A percentile compares a stretch with the other conserved stretches of the same genome.
phyloP scores from a whole-genome alignment of 2,113 vertebrate species.

The Antigone vipio region DNA sequence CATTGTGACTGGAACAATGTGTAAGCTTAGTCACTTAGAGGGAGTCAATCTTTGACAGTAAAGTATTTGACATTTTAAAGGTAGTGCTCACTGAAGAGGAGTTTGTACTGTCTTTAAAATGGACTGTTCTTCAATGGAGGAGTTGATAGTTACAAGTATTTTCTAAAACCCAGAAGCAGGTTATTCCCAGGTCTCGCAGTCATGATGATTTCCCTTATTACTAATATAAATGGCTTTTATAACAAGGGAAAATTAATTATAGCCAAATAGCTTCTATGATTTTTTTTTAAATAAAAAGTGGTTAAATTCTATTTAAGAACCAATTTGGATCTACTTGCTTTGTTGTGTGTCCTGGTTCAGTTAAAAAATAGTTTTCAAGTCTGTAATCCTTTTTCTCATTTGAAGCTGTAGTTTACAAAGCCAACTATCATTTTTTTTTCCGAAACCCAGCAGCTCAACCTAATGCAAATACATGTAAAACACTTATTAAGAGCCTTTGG shows the following conservation, averaged over 20 bases:
- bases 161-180: background rate
- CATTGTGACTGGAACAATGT: background rate
- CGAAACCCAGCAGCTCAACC: background rate
- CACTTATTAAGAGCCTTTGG: background rate
- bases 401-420: background rate
- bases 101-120: background rate
- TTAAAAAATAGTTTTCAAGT: background rate
- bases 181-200: background rate
- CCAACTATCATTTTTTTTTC: background rate
- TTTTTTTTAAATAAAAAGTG: background rate
- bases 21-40: background rate
- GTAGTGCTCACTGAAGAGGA: background rate
- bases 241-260: background rate
- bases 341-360: background rate
- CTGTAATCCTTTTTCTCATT: background rate
- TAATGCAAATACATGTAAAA: background rate
- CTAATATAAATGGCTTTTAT: background rate
- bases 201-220: background rate
- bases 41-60: background rate
- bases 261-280: background rate
- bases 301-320: background rate
- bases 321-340: background rate
- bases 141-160: background rate
- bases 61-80: background rate
- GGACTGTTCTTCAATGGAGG: background rate